Conservation (phyloP, 2,797 vertebrate genomes). For the Psittacula derbiana region DNA sequence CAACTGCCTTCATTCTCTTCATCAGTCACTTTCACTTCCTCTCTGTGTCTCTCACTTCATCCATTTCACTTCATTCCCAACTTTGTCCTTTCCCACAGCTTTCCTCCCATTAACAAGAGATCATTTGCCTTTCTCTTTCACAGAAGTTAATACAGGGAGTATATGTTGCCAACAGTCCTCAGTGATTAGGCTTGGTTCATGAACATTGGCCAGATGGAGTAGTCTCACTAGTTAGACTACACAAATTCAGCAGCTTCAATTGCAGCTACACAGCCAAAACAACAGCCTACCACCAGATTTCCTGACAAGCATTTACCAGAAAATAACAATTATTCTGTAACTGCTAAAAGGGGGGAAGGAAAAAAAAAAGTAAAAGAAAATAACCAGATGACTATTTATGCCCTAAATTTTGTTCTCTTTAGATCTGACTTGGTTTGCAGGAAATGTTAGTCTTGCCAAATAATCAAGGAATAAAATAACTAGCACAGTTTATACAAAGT, state of each 20-base stretch:
- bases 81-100: background rate
- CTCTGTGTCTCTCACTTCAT: rapidly evolving
- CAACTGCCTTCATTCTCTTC: background rate
- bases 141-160: background rate
- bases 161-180: background rate
- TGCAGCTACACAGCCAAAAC: background rate
- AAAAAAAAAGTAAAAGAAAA: too few relatives aligned
- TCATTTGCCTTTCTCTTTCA: background rate
- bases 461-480: background rate
- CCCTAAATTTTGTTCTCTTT: background rate
- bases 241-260: background rate
- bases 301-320: background rate
- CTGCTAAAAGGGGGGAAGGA: background rate
- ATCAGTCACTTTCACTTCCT: background rate
- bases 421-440: background rate
- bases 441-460: background rate
- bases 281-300: background rate
- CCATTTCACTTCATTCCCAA: background rate
- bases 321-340: background rate
- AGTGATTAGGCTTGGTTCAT: too few relatives aligned
- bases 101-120: background rate
- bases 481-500: background rate
- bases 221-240: background rate
- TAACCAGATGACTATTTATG: background rate
- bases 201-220: background rate